These are phyloP conservation scores for Oceanodroma leucorhoa DNA, from an alignment of 2,797 vertebrate species.

Conservation along the genomic window DNA sequence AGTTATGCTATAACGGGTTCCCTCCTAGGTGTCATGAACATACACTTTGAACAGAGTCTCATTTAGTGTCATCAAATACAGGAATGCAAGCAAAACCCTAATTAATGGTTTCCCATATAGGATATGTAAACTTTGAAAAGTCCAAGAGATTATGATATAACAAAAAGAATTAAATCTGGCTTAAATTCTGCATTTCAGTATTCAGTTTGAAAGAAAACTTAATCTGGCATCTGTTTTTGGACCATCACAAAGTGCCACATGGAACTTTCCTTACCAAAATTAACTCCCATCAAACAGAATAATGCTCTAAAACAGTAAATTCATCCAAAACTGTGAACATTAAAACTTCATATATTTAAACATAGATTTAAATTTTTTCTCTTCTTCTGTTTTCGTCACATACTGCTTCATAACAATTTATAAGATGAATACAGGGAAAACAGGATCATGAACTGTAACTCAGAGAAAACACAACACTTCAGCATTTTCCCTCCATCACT, in stretches of 20 bases:
- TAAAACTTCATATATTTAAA: background rate
- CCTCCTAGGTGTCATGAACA: background rate
- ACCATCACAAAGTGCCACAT: background rate
- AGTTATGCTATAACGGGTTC: background rate
- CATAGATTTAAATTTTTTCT: background rate
- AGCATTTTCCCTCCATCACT: background rate
- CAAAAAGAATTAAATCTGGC: accelerated
- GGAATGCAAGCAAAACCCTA: background rate
- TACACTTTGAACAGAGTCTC: background rate
- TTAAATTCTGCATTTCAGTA: background rate
- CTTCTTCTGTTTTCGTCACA: background rate
- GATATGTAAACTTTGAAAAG: background rate
- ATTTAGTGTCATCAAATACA: background rate
- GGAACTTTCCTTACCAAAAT: background rate
- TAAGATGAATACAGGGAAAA: background rate
- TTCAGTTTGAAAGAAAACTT: background rate
- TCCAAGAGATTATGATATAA: background rate
- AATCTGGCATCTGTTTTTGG: background rate
- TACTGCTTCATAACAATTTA: background rate
- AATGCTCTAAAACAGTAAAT: background rate
- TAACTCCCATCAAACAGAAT: accelerated
- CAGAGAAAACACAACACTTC: background rate
- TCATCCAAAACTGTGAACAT: background rate
- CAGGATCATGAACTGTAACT: background rate
- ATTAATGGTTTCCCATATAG: background rate